Percentiles rank a stretch among this genome's conserved stretches.
Evolutionary conservation across 2,888 invertebrate genomes (phyloP).

Genomic region (Cecidostiba fungosa): DNA sequence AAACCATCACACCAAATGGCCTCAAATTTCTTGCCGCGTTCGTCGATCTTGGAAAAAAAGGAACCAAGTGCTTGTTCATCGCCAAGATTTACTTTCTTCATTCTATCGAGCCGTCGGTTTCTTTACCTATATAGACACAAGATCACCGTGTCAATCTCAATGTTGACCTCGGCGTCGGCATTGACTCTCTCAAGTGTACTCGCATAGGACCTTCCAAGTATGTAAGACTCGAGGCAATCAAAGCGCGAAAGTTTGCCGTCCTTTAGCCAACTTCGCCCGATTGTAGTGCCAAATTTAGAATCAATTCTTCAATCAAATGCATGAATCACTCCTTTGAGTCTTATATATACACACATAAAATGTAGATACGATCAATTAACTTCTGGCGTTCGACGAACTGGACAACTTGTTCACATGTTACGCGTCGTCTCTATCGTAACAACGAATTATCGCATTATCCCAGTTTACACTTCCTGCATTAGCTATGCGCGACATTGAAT

Average conservation of each 20-base stretch:
- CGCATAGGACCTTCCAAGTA: background rate
- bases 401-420: background rate
- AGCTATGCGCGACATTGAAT: background rate
- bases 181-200: conserved; percentile 4
- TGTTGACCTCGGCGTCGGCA: conserved; percentile 20
- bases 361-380: background rate
- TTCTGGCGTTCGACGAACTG: background rate
- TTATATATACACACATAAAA: background rate
- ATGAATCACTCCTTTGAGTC: background rate
- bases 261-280: conserved; percentile 3
- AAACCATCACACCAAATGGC: background rate
- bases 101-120: background rate
- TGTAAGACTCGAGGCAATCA: conserved; percentile 4
- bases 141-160: background rate
- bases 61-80: background rate
- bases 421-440: background rate
- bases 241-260: conserved; percentile 11
- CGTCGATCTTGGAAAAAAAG: background rate
- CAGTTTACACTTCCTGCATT: background rate
- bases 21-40: background rate
- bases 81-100: background rate
- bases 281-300: background rate
- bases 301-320: background rate
- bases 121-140: background rate
- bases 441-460: background rate